Conservation (phyloP, 2,797 vertebrate genomes). For the Chelon labrosus region DNA sequence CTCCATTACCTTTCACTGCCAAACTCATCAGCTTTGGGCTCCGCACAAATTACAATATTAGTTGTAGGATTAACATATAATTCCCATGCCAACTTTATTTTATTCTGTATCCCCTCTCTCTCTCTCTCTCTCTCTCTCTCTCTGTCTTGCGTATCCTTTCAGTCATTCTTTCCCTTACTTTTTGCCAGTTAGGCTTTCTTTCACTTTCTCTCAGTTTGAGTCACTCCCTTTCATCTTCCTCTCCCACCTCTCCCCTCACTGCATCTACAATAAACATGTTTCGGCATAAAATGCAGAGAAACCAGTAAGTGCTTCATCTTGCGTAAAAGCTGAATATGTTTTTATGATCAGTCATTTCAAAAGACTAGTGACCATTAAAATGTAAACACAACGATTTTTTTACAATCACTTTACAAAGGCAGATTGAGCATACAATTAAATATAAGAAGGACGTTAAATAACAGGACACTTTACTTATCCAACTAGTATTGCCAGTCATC, state of each 20-base stretch:
- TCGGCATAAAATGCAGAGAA: not conserved
- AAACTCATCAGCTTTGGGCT: constrained; percentile 38
- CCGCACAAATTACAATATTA: constrained; percentile 21
- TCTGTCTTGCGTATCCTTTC: too few relatives aligned
- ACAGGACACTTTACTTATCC: not conserved
- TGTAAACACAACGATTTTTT: not conserved
- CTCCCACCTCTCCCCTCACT: not conserved
- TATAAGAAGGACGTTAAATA: not conserved
- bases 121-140: too few relatives aligned
- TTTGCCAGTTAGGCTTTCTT: too few relatives aligned
- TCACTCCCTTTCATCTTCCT: not conserved
- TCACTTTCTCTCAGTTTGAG: not conserved
- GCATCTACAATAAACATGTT: not conserved
- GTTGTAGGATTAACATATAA: constrained; percentile 23
- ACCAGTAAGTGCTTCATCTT: not conserved
- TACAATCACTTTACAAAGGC: not conserved
- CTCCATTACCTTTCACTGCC: constrained; percentile 10
- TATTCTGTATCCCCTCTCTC: not conserved
- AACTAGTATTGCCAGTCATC: not conserved
- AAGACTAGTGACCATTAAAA: not conserved
- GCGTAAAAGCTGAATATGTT: not conserved
- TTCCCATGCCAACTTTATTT: constrained; percentile 11
- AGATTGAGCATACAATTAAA: not conserved
- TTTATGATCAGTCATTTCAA: not conserved
- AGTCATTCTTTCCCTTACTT: too few relatives aligned